Conservation (phyloP, 35 echinoderm and acorn worm genomes). For the Apostichopus parvimensis region DNA sequence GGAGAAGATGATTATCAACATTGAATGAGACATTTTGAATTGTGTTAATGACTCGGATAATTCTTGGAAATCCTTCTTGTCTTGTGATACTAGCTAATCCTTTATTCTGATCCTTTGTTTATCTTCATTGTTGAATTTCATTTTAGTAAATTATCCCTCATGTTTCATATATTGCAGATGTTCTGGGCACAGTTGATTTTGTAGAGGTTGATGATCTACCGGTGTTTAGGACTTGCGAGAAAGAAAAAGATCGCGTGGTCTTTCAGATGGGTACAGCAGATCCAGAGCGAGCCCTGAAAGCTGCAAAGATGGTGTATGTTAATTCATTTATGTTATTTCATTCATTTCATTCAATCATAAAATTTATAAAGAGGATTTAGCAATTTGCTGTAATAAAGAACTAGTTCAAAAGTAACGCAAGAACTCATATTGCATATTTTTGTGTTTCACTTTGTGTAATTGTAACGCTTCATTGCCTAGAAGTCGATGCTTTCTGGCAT, state of each 20-base stretch:
- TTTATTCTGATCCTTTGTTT: too few species aligned
- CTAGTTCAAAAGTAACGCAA: background rate
- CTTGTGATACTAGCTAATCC: too few species aligned
- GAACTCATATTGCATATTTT: background rate
- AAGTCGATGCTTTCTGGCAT: too few species aligned
- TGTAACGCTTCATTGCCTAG: too few species aligned
- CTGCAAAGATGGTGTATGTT: conserved; percentile 81
- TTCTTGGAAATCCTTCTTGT: too few species aligned
- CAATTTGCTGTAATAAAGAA: too few species aligned
- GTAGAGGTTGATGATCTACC: conserved; percentile 61
- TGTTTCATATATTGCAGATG: conserved; percentile 26
- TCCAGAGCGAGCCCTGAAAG: conserved; percentile 75
- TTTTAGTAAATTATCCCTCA: background rate
- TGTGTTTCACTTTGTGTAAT: background rate
- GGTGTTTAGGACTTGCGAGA: conserved; percentile 79
- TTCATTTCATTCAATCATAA: too few species aligned
- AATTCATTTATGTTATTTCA: background rate
- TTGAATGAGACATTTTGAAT: too few species aligned
- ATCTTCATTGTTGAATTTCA: too few species aligned
- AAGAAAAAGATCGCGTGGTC: conserved; percentile 72
- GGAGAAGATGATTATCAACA: too few species aligned
- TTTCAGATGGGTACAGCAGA: conserved; percentile 94
- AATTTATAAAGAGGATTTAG: too few species aligned
- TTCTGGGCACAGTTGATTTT: conserved; percentile 86
- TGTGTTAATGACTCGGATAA: too few species aligned